Evolutionary conservation across 2,888 invertebrate genomes (phyloP).

Genomic region (Sesia bembeciformis): DNA sequence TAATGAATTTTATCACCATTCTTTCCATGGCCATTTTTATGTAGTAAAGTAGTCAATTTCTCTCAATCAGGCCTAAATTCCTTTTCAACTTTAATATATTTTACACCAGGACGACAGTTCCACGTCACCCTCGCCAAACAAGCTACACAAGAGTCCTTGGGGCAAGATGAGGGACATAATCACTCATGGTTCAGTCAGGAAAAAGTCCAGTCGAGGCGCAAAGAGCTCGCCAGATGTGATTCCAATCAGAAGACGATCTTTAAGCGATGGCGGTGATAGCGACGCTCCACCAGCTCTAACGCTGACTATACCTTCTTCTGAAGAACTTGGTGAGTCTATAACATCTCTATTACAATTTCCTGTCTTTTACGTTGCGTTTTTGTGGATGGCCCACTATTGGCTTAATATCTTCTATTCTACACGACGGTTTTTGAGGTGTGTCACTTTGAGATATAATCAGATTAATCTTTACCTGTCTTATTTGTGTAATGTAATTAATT

Average conservation of each 20-base stretch:
- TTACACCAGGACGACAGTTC: conserved; percentile 59
- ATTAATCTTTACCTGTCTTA: too few relatives aligned
- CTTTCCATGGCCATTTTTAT: too few relatives aligned
- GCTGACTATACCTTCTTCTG: conserved; percentile 76
- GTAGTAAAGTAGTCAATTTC: too few relatives aligned
- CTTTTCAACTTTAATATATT: not conserved
- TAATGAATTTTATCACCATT: too few relatives aligned
- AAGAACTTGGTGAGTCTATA: conserved; percentile 58
- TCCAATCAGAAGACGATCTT: conserved; percentile 48
- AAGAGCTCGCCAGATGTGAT: conserved; percentile 56
- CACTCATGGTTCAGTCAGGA: conserved; percentile 78
- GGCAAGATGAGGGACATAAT: conserved; percentile 85
- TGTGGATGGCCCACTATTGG: too few relatives aligned
- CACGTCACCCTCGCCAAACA: conserved; percentile 66
- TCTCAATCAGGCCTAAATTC: not conserved
- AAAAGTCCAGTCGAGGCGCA: conserved; percentile 60
- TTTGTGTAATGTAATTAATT: too few relatives aligned
- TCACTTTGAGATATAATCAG: too few relatives aligned
- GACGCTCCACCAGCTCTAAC: conserved; percentile 70
- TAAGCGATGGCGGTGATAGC: conserved; percentile 65
- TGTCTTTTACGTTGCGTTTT: too few relatives aligned
- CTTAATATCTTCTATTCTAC: too few relatives aligned
- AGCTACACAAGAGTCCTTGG: conserved; percentile 81
- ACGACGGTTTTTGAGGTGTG: too few relatives aligned
- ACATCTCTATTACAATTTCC: too few relatives aligned